Evolutionary conservation across 2,888 invertebrate species (phyloP).

Genomic region (Cryptosula pallasiana): DNA sequence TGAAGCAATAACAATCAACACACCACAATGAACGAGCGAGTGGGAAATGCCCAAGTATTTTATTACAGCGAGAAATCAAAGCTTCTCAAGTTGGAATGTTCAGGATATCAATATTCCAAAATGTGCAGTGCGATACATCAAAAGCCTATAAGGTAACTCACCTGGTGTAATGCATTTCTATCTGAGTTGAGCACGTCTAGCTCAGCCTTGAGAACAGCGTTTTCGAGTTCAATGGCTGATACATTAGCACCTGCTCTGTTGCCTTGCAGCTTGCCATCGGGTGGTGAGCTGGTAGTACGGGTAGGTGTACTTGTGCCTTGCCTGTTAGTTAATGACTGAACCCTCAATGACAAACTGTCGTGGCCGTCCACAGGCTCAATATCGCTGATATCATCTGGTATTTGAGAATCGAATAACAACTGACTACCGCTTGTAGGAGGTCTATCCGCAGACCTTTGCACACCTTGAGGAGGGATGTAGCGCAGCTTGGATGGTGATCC

Average conservation of each 20-base stretch:
- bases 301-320: constrained; percentile 6
- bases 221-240: constrained; percentile 9
- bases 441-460: too few relatives aligned
- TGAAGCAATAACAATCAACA: too few relatives aligned
- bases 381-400: not conserved
- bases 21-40: too few relatives aligned
- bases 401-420: not conserved
- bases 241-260: not conserved
- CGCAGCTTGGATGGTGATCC: not conserved
- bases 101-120: too few relatives aligned
- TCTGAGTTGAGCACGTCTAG: constrained; percentile 1
- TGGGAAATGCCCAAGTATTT: too few relatives aligned
- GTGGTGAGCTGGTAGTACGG: not conserved
- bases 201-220: constrained; percentile 16
- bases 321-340: not conserved
- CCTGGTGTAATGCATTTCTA: not conserved
- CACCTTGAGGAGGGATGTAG: not conserved
- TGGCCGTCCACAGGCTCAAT: not conserved
- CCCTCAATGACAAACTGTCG: constrained; percentile 1
- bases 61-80: too few relatives aligned
- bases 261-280: not conserved
- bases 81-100: too few relatives aligned
- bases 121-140: too few relatives aligned
- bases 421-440: too few relatives aligned
- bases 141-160: too few relatives aligned